Percentiles rank a stretch among this genome's conserved stretches.
Conservation (phyloP, 2,888 invertebrate species). For the Baccha elongata region DNA sequence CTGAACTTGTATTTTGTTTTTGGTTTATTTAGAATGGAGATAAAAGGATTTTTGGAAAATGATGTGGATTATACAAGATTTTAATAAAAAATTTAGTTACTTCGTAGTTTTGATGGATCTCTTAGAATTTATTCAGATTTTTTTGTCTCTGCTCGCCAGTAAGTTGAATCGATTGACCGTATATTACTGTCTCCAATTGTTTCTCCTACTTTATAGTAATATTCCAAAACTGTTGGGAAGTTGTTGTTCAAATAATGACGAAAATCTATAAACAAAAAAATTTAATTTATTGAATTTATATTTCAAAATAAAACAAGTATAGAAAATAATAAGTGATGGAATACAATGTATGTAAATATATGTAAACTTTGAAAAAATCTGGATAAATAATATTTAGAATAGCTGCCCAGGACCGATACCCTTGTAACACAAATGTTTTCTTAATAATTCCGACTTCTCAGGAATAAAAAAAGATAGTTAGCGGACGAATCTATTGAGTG, state of each 20-base stretch:
- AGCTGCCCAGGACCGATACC: too few relatives aligned
- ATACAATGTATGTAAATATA: too few relatives aligned
- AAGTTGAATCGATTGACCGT: slow-evolving; percentile 84
- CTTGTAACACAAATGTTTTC: too few relatives aligned
- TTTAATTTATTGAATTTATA: neutral
- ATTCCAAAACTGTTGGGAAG: slow-evolving; percentile 86
- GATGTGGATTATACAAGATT: slow-evolving; percentile 53
- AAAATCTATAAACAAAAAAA: slow-evolving; percentile 84
- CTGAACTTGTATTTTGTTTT: slow-evolving; percentile 32
- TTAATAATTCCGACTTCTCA: too few relatives aligned
- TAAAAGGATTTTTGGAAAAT: slow-evolving; percentile 53
- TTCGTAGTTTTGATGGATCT: slow-evolving; percentile 10
- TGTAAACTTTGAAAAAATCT: too few relatives aligned
- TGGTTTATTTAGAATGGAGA: slow-evolving; percentile 38
- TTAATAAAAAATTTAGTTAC: slow-evolving; percentile 58
- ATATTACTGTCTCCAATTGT: slow-evolving; percentile 83
- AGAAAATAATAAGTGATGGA: too few relatives aligned
- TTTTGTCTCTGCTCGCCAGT: slow-evolving; percentile 82
- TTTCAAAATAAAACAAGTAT: too few relatives aligned
- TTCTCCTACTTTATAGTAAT: slow-evolving; percentile 89
- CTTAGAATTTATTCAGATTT: slow-evolving; percentile 75
- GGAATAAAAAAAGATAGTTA: too few relatives aligned
- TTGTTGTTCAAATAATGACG: slow-evolving; percentile 87
- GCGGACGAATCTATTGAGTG: too few relatives aligned
- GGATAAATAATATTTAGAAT: too few relatives aligned